Evolutionary conservation across 2,797 vertebrate species (phyloP).

Genomic region (Huso huso): DNA sequence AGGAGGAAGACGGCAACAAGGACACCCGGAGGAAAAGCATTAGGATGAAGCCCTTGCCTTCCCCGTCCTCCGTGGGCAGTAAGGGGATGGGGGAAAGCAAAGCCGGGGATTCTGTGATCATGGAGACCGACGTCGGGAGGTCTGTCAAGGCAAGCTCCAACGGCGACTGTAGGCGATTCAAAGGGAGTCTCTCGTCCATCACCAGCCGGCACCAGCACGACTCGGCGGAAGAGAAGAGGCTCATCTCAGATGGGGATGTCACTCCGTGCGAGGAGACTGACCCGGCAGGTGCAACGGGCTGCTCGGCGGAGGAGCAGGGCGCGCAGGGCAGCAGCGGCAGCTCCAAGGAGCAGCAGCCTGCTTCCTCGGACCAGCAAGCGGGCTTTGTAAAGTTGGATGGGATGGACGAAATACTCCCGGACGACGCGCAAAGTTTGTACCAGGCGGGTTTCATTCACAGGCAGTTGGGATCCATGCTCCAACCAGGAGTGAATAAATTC

Average conservation of each 20-base stretch:
- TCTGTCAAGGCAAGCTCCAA: conserved; percentile 82
- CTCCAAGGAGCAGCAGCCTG: conserved; percentile 46
- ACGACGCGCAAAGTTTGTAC: conserved; percentile 79
- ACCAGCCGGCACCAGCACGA: conserved; percentile 83
- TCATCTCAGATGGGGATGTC: conserved; percentile 74
- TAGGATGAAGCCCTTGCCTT: conserved; percentile 80
- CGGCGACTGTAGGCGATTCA: conserved; percentile 89
- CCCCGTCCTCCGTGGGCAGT: conserved; percentile 65
- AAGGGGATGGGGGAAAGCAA: conserved; percentile 60
- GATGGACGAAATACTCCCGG: conserved; percentile 82
- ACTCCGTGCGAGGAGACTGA: conserved; percentile 68
- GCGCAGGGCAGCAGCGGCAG: conserved; percentile 43
- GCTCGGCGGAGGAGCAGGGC: conserved; percentile 44
- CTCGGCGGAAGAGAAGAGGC: conserved; percentile 76
- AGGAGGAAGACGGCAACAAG: conserved; percentile 77
- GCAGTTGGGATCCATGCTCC: conserved; percentile 94
- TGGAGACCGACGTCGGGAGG: conserved; percentile 79
- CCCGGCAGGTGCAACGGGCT: conserved; percentile 60
- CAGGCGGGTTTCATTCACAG: conserved; percentile 93
- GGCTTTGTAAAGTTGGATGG: conserved; percentile 82
- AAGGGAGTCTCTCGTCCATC: conserved; percentile 90
- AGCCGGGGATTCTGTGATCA: conserved; percentile 65
- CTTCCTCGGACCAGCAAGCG: conserved; percentile 58
- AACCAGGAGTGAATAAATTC: conserved; percentile 98
- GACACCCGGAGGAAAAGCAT: conserved; percentile 86